Evolutionary conservation across 2,797 vertebrate species (phyloP).

Genomic region (Poeciliopsis gracilis): DNA sequence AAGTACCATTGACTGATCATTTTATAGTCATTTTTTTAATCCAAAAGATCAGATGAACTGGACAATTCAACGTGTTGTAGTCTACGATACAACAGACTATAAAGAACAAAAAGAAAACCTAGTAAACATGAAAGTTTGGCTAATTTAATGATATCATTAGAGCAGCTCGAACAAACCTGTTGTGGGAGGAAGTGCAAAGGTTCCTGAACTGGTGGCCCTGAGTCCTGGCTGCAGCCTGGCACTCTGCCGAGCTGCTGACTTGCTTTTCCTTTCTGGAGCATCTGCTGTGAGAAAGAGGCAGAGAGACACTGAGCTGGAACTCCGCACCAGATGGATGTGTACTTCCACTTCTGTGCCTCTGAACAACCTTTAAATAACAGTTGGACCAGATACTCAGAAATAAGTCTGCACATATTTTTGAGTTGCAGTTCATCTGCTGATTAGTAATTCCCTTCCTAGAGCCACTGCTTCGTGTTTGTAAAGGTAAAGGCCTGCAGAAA

Average conservation of each 20-base stretch:
- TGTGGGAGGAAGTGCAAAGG: background rate
- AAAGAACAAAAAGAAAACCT: background rate
- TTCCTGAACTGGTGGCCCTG: background rate
- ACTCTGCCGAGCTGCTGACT: background rate
- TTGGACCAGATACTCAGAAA: background rate
- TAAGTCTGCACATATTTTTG: background rate
- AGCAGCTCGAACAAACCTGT: background rate
- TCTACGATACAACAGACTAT: background rate
- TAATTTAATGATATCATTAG: background rate
- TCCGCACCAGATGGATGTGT: background rate
- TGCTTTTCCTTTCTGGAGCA: background rate
- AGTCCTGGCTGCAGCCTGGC: background rate
- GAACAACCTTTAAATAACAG: background rate
- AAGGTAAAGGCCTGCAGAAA: background rate
- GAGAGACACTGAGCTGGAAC: background rate
- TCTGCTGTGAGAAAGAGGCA: background rate
- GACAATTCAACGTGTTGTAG: background rate
- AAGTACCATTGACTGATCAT: background rate
- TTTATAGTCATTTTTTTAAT: background rate
- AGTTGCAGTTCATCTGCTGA: background rate
- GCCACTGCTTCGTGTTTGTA: background rate
- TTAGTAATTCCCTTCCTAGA: background rate
- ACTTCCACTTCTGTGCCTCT: background rate
- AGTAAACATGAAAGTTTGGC: background rate
- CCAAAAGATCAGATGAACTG: background rate